Evolutionary conservation across 2,113 vertebrate genomes (phyloP).

Genomic region (Micronycteris hirsuta): DNA sequence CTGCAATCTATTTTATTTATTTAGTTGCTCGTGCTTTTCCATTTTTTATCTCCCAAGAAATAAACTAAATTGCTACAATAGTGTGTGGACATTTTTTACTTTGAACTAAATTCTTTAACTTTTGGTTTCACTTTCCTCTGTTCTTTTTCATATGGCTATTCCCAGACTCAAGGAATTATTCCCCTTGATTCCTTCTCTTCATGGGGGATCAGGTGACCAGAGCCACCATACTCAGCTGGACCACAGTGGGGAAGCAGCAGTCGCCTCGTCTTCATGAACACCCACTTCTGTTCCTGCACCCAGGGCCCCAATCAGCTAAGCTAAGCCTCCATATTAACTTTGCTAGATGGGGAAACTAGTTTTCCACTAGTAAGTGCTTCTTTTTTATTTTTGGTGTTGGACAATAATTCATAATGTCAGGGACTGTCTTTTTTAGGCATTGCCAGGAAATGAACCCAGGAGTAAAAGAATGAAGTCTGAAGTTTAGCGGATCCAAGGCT

Average conservation of each 20-base stretch:
- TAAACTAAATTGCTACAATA: not conserved
- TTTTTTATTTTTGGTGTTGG: not conserved
- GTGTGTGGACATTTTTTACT: not conserved
- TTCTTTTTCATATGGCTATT: not conserved
- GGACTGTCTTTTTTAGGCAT: not conserved
- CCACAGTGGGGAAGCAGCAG: not conserved
- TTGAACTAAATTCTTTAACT: constrained; percentile 52
- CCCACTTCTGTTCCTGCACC: not conserved
- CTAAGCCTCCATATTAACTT: not conserved
- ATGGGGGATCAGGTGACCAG: not conserved
- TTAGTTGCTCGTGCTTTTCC: not conserved
- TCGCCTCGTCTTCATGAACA: not conserved
- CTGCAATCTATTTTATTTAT: constrained; percentile 29
- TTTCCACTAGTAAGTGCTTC: not conserved
- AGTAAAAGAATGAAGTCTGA: not conserved
- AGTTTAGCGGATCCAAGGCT: not conserved
- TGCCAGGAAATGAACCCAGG: not conserved
- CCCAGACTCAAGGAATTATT: not conserved
- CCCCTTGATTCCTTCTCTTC: not conserved
- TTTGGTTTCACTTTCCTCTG: constrained; percentile 39
- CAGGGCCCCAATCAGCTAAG: not conserved
- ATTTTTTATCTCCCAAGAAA: constrained; percentile 44
- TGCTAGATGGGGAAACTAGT: not conserved
- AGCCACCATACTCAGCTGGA: not conserved
- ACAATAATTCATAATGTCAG: not conserved